These are phyloP conservation scores for Eucera pruinosa DNA, from an alignment of 2,888 invertebrate genomes.

Conservation along the genomic window DNA sequence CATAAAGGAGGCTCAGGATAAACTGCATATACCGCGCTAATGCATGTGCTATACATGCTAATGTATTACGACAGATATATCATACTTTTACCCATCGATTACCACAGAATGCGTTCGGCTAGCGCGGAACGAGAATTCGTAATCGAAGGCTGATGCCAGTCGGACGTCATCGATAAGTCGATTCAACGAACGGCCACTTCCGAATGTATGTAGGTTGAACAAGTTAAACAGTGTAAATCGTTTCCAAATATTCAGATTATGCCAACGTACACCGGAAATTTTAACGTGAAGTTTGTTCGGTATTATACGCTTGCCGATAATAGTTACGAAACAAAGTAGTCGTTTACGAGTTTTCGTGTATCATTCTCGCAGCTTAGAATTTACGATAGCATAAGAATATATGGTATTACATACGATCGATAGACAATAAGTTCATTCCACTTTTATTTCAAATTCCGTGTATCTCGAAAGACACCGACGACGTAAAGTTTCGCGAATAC, in stretches of 20 bases:
- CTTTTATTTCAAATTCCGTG: no score
- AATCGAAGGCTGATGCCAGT: conserved; percentile 6
- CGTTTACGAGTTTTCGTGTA: no score
- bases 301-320: no score
- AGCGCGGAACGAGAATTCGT: conserved; percentile 13
- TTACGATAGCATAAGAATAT: no score
- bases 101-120: conserved; percentile 4
- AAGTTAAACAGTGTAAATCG: not conserved
- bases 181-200: not conserved
- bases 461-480: no score
- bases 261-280: no score
- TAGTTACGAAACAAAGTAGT: no score
- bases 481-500: no score
- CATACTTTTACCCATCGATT: conserved; percentile 35
- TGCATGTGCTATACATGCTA: conserved; percentile 43
- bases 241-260: not conserved
- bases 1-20: conserved; percentile 64
- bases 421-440: no score
- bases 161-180: not conserved
- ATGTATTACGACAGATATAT: conserved; percentile 45
- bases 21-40: conserved; percentile 54
- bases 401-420: no score
- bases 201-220: not conserved
- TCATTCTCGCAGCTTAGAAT: no score
- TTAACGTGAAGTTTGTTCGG: not conserved